Conservation (phyloP, 2,797 vertebrate genomes). For the Phoxinus dragarum region DNA sequence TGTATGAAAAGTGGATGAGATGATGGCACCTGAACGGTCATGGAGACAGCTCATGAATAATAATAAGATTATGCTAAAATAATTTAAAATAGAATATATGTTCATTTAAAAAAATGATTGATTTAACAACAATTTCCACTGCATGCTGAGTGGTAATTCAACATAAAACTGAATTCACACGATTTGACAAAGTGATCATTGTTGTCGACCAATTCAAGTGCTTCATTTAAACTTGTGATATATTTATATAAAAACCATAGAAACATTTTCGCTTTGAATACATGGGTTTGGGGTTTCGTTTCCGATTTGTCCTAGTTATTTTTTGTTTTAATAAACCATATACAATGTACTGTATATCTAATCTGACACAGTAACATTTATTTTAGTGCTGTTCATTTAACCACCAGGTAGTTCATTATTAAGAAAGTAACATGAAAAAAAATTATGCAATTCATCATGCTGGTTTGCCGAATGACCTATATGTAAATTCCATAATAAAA, state of each 20-base stretch:
- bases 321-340: neutral
- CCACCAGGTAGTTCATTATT: constrained; percentile 12
- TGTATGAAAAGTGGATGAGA: neutral
- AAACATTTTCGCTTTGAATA: neutral
- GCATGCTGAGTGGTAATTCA: neutral
- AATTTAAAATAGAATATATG: neutral
- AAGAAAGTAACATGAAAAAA: constrained; percentile 8
- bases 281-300: neutral
- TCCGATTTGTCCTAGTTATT: neutral
- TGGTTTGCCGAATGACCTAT: neutral
- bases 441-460: neutral
- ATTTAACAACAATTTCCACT: neutral
- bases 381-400: constrained; percentile 1
- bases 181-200: neutral
- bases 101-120: too few species aligned
- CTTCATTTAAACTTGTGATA: neutral
- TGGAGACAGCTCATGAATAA: constrained; percentile 4
- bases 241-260: neutral
- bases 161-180: neutral
- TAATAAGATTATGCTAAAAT: neutral
- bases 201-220: neutral
- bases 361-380: neutral
- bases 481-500: constrained; percentile 15
- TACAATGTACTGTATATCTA: neutral
- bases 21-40: neutral